A percentile compares a stretch with the other conserved stretches of the same genome.
These are phyloP conservation scores for Dioctria linearis DNA, from an alignment of 2,888 invertebrate species.

Conservation along the genomic window DNA sequence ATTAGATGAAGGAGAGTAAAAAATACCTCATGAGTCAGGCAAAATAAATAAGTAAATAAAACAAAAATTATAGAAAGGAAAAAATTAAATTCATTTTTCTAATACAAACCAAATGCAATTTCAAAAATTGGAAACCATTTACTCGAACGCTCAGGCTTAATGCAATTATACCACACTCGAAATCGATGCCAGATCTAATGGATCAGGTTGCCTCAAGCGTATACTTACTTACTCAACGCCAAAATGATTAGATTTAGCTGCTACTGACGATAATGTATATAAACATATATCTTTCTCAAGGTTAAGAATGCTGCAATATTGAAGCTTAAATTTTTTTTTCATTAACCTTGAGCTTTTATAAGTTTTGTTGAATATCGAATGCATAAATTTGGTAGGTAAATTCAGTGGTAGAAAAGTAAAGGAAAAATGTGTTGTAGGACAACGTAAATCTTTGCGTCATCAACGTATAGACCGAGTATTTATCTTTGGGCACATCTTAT, in stretches of 20 bases:
- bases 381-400: background rate
- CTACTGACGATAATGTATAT: background rate
- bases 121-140: conserved; percentile 42
- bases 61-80: conserved; percentile 6
- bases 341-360: conserved; percentile 37
- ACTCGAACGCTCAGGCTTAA: conserved; percentile 34
- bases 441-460: too few relatives aligned
- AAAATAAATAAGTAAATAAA: conserved; percentile 6
- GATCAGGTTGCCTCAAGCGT: conserved; percentile 35
- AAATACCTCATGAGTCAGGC: background rate
- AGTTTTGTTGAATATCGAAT: background rate
- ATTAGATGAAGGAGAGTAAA: background rate
- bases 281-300: conserved; percentile 35
- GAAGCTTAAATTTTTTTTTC: conserved; percentile 20
- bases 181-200: conserved; percentile 12
- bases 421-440: too few relatives aligned
- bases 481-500: too few relatives aligned
- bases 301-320: conserved; percentile 41
- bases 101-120: conserved; percentile 35
- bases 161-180: conserved; percentile 33
- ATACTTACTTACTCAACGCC: conserved; percentile 24
- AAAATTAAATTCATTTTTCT: conserved; percentile 22
- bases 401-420: background rate
- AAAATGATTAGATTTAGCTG: conserved; percentile 30
- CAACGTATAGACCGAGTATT: too few relatives aligned